These are phyloP conservation scores for Lytechinus pictus DNA, from an alignment of 35 echinoderm and acorn worm species.

Conservation along the genomic window DNA sequence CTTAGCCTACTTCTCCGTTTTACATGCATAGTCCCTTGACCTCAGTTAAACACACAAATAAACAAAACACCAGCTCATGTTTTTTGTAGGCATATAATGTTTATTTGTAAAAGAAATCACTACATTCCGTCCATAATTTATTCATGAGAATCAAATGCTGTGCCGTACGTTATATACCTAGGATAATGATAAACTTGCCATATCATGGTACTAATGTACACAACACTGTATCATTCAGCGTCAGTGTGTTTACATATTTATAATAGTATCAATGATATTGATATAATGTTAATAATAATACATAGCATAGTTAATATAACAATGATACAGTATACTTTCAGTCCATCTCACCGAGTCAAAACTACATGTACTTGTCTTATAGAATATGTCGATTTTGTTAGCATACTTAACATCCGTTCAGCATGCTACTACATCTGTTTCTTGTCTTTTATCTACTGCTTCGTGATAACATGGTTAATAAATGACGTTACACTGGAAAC, in stretches of 20 bases:
- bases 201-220: slow-evolving; percentile 44
- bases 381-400: slow-evolving; percentile 22
- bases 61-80: not conserved
- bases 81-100: slow-evolving; percentile 53
- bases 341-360: slow-evolving; percentile 13
- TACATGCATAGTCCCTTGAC: not conserved
- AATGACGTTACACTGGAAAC: slow-evolving; percentile 8
- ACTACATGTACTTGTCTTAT: slow-evolving; percentile 23
- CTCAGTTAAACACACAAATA: not conserved
- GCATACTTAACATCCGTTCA: not conserved
- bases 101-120: slow-evolving; percentile 59
- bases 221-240: not conserved
- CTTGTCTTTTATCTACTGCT: slow-evolving; percentile 30
- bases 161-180: slow-evolving; percentile 34
- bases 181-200: slow-evolving; percentile 51
- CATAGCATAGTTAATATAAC: slow-evolving; percentile 50
- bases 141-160: slow-evolving; percentile 40
- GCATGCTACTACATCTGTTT: slow-evolving; percentile 30
- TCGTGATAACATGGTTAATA: slow-evolving; percentile 33
- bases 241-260: slow-evolving; percentile 53
- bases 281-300: slow-evolving; percentile 45
- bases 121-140: slow-evolving; percentile 53
- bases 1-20: not conserved
- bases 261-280: slow-evolving; percentile 52
- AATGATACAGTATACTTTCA: not conserved